A percentile compares a stretch with the other conserved stretches of the same genome.
phyloP scores from a whole-genome alignment of 2,888 invertebrate genomes.

The Chesias legatella region DNA sequence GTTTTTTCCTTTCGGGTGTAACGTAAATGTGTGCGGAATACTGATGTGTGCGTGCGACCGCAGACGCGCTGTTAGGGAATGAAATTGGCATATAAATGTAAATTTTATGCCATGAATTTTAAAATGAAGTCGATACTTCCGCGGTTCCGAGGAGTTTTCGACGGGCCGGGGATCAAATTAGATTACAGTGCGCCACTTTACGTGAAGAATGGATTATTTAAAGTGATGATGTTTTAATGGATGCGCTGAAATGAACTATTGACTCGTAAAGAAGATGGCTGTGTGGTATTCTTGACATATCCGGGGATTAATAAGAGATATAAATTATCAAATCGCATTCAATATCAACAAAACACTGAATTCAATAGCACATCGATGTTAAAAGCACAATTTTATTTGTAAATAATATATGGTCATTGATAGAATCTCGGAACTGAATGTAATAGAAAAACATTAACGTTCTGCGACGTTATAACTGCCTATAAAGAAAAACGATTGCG shows the following conservation, averaged over 20 bases:
- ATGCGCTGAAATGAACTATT: too few relatives aligned
- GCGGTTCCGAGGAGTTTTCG: conserved; percentile 63
- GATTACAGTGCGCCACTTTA: conserved; percentile 66
- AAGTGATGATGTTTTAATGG: too few relatives aligned
- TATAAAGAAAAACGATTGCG: conserved; percentile 26
- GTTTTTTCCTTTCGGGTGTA: conserved; percentile 62
- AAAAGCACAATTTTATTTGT: conserved; percentile 8
- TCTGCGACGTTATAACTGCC: conserved; percentile 21
- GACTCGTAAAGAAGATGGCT: neutral
- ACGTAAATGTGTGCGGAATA: conserved; percentile 68
- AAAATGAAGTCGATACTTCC: conserved; percentile 79
- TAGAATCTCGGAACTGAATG: conserved; percentile 9
- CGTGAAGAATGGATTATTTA: conserved; percentile 61
- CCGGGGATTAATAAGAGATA: neutral
- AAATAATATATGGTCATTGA: conserved; percentile 6
- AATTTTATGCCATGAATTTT: conserved; percentile 81
- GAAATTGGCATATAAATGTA: conserved; percentile 81
- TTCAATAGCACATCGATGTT: conserved; percentile 4
- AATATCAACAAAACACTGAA: neutral
- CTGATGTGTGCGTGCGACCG: conserved; percentile 76
- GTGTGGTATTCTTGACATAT: neutral
- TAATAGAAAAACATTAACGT: conserved; percentile 20
- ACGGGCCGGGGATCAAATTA: conserved; percentile 71
- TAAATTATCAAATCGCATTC: neutral
- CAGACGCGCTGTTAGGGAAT: conserved; percentile 76